phyloP scores from a whole-genome alignment of 2,888 invertebrate species.

The Apamea anceps region DNA sequence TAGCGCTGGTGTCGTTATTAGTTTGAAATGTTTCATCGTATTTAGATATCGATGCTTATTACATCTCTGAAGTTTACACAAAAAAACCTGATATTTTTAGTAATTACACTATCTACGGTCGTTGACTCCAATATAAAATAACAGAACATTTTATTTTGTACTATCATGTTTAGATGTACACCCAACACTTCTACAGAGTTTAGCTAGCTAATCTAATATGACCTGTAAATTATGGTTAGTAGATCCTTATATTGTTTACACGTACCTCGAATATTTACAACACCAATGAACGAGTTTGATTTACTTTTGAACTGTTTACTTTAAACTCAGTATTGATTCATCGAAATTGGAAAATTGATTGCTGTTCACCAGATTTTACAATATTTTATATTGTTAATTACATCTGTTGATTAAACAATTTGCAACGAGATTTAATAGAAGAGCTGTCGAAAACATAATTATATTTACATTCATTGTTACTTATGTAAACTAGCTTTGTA shows the following conservation, averaged over 20 bases:
- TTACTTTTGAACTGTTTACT: slow-evolving; percentile 35
- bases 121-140: background rate
- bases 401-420: slow-evolving; percentile 23
- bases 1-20: background rate
- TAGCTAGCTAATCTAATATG: background rate
- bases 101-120: background rate
- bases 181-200: background rate
- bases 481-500: background rate
- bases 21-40: background rate
- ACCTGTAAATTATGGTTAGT: background rate
- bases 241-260: background rate
- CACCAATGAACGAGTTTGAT: slow-evolving; percentile 33
- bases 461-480: background rate
- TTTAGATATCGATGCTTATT: background rate
- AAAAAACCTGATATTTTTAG: background rate
- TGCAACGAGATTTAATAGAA: slow-evolving; percentile 12
- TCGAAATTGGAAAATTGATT: slow-evolving; percentile 35
- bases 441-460: background rate
- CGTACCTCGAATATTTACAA: slow-evolving; percentile 4
- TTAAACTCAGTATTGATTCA: slow-evolving; percentile 29
- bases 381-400: background rate
- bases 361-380: background rate
- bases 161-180: background rate
- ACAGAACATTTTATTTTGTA: background rate
- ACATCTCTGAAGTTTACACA: background rate